Conservation (phyloP, 2,113 vertebrate genomes). For the Pseudonaja textilis region DNA sequence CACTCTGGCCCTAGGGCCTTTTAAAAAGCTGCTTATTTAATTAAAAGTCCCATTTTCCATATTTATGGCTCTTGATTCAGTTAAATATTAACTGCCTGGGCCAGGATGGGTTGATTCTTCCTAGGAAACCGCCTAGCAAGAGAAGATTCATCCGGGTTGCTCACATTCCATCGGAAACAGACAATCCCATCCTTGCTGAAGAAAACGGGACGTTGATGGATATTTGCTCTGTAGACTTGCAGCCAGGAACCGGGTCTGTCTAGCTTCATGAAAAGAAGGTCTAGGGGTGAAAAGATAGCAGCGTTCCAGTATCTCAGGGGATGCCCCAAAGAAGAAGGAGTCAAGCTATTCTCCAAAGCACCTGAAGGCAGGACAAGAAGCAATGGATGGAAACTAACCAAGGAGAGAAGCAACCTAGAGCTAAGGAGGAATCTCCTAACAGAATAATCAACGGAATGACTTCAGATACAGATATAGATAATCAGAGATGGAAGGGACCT, state of each 20-base stretch:
- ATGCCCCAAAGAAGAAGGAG: no score
- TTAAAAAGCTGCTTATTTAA: constrained; percentile 99
- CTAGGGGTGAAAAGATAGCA: no score
- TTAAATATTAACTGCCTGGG: constrained; percentile 93
- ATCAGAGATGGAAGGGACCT: no score
- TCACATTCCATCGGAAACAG: constrained; percentile 56
- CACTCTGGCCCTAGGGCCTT: constrained; percentile 87
- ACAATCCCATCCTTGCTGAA: rapidly evolving
- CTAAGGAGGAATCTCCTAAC: no score
- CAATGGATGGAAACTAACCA: no score
- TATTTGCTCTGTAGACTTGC: neutral
- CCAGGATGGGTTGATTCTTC: constrained; percentile 74
- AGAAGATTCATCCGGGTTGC: constrained; percentile 69
- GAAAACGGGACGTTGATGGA: neutral
- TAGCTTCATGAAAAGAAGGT: neutral
- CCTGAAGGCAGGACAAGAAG: no score
- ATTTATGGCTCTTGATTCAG: constrained; percentile 93
- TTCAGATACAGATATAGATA: no score
- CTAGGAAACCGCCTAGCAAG: constrained; percentile 51
- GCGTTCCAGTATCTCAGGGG: no score
- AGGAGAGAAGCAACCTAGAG: no score
- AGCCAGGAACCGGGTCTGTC: neutral
- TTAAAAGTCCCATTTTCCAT: constrained; percentile 98
- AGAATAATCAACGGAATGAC: no score
- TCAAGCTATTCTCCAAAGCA: no score